Conservation (phyloP, 1,140 invertebrate species). For the Drosophila gunungcola region DNA sequence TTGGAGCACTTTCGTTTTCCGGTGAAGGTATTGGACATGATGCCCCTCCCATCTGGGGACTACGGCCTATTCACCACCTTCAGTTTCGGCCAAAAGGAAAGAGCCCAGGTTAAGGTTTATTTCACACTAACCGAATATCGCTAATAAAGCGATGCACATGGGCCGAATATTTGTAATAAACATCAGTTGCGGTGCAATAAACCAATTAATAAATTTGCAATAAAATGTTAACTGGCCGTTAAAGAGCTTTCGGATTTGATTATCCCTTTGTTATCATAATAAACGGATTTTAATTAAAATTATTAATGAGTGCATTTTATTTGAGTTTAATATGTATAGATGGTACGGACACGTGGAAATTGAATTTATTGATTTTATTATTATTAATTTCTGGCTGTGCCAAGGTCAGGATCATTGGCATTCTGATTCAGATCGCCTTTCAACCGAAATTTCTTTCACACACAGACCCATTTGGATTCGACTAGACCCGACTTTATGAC, state of each 20-base stretch:
- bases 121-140: conserved; percentile 63
- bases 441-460: conserved; percentile 36
- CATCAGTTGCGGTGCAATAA: conserved; percentile 58
- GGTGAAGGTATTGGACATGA: conserved; percentile 44
- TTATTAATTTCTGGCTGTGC: neutral
- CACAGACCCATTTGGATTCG: conserved; percentile 14
- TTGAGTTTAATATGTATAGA: conserved; percentile 11
- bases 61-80: conserved; percentile 68
- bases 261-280: conserved; percentile 39
- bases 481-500: conserved; percentile 10
- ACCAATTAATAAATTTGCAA: conserved; percentile 63
- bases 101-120: conserved; percentile 56
- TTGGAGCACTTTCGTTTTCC: conserved; percentile 70
- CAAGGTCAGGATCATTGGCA: conserved; percentile 35
- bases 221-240: conserved; percentile 43
- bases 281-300: conserved; percentile 31
- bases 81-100: conserved; percentile 34
- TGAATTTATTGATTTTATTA: conserved; percentile 4
- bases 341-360: conserved; percentile 24
- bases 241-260: conserved; percentile 44
- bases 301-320: conserved; percentile 18
- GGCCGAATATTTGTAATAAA: conserved; percentile 42
- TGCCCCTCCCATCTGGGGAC: conserved; percentile 65
- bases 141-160: conserved; percentile 15
- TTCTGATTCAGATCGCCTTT: conserved; percentile 32